Conservation (phyloP, 2,113 vertebrate species). For the Alces alces region DNA sequence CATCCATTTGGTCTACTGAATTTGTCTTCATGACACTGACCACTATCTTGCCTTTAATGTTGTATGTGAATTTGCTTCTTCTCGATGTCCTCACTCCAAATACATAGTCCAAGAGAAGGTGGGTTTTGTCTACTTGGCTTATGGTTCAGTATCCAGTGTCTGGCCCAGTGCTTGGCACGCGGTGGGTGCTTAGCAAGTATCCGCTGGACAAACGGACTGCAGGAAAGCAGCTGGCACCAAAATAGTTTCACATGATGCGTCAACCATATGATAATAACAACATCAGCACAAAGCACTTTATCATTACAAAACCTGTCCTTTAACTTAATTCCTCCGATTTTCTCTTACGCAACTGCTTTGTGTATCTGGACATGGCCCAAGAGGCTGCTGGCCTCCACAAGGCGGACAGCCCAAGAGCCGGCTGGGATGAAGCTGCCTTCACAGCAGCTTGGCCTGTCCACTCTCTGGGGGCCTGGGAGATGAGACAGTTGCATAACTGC, state of each 20-base stretch:
- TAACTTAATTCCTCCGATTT: not conserved
- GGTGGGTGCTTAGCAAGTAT: not conserved
- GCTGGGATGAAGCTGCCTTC: not conserved
- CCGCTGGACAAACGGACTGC: not conserved
- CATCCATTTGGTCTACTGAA: not conserved
- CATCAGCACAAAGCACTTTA: not conserved
- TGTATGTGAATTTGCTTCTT: not conserved
- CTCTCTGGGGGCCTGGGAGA: not conserved
- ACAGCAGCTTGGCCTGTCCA: rapidly evolving
- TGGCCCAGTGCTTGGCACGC: not conserved
- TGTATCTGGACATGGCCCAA: not conserved
- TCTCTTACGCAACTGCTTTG: not conserved
- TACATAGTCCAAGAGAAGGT: not conserved
- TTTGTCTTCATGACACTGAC: not conserved
- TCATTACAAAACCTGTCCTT: not conserved
- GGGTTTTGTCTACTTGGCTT: not conserved
- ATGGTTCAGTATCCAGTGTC: not conserved
- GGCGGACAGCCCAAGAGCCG: not conserved
- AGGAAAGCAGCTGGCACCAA: not conserved
- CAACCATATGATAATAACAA: not conserved
- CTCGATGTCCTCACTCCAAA: not conserved
- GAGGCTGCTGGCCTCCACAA: not conserved
- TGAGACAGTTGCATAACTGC: not conserved
- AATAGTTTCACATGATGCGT: not conserved
- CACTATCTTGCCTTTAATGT: not conserved